Evolutionary conservation across 2,797 vertebrate genomes (phyloP), one percentile per base, ranked within the genome.

Genomic region (Phataginus tricuspis): DNA sequence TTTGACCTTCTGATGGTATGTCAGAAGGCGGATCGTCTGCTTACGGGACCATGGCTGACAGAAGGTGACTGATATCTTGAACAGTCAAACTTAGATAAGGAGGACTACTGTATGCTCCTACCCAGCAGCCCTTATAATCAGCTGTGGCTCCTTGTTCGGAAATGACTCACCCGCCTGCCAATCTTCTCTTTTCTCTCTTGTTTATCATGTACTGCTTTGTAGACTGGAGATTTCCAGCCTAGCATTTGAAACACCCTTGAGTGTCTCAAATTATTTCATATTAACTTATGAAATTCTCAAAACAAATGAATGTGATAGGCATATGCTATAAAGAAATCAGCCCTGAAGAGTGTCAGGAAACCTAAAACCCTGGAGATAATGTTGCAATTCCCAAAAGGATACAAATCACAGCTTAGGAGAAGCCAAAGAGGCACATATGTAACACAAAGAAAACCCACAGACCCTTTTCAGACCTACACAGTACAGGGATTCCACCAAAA

Each of bases 201-300:
- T 63, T 78, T 25, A 51, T 37, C 55, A 80, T 27, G 14, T n/a
- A 23, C 71, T 63, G 27, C 49, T 86, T 82, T 94, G 55, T 37
- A 78, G 59, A 86, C 25, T 77, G n/a, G 13, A 88, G 31, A 79
- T 71, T 74, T 83, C 63, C 37, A 69, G 37, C 18, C 29, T 45
- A 64, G 86, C 86, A 45, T 59, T 6, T 85, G 34, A 86, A 90
- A 90, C 34, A 59, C 45, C n/a, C 69, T 31, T 37, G 27, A 42
- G 4, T 15, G 23, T 49, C 77, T 96, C 82, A 23, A 86, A 59
- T 57, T 42, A 85, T 94, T 92, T 96, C 94, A 92, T 94, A 96
- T 64, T 90, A 95, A 93, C 59, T 96, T 82, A 82, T n/a, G 88
- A 91, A 90, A 97, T 53, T 79, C 89, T 96, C 45, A 49, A 87